A percentile compares a stretch with the other conserved stretches of the same genome.
These are phyloP conservation scores for Parapsyche elsis DNA, from an alignment of 1,140 invertebrate genomes.

Conservation along the genomic window DNA sequence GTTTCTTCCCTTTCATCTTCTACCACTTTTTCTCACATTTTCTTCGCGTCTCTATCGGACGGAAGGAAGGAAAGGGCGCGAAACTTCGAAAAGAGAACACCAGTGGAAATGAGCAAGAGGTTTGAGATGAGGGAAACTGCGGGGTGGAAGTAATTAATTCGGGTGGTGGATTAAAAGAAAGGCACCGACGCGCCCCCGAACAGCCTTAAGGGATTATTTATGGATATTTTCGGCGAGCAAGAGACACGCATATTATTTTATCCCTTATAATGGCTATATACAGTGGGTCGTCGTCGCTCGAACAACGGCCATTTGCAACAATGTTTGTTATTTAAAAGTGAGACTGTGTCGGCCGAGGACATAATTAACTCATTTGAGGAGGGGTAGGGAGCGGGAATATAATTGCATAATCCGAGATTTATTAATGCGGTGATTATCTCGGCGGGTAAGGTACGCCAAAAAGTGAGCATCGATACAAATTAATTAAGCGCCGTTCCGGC, in stretches of 20 bases:
- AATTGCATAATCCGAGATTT: conserved; percentile 35
- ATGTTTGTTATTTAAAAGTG: conserved; percentile 20
- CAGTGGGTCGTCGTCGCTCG: neutral
- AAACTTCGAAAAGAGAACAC: neutral
- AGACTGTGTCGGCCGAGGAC: conserved; percentile 23
- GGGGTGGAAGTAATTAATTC: conserved; percentile 40
- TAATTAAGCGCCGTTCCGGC: neutral
- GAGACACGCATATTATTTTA: conserved; percentile 35
- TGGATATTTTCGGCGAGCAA: conserved; percentile 34
- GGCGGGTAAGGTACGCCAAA: neutral
- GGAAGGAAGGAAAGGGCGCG: neutral
- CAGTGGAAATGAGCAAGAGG: too few species aligned
- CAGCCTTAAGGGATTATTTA: conserved; percentile 37
- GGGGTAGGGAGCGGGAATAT: neutral
- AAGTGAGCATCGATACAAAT: neutral
- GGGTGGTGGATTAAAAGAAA: conserved; percentile 42
- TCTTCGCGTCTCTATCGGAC: conserved; percentile 1
- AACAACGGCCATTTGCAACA: conserved; percentile 10
- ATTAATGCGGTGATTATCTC: conserved; percentile 6
- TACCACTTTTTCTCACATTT: conserved; percentile 13
- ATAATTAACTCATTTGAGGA: conserved; percentile 17
- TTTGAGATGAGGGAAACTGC: neutral
- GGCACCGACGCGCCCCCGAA: neutral
- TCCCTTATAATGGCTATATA: conserved; percentile 17
- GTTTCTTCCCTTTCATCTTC: neutral